Evolutionary conservation across 2,797 vertebrate genomes (phyloP).

Genomic region (Otolemur crassicaudatus): DNA sequence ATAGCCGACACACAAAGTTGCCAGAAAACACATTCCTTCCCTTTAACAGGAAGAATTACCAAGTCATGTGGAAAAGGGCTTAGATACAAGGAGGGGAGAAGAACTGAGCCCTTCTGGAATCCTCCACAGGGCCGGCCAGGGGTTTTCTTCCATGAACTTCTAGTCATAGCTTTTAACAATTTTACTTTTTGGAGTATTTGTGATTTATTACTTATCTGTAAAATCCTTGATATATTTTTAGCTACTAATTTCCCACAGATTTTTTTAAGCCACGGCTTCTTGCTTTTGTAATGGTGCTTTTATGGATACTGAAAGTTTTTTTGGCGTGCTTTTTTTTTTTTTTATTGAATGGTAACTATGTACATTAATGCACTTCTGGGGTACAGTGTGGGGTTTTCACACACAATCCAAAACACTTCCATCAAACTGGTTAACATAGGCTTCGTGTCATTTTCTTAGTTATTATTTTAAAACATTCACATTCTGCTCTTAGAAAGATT

Average conservation of each 20-base stretch:
- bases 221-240: not conserved
- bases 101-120: not conserved
- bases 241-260: not conserved
- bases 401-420: too few relatives aligned
- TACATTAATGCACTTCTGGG: too few relatives aligned
- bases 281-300: not conserved
- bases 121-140: not conserved
- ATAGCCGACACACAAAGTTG: not conserved
- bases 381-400: too few relatives aligned
- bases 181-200: not conserved
- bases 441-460: too few relatives aligned
- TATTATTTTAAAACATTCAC: too few relatives aligned
- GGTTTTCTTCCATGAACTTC: not conserved
- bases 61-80: not conserved
- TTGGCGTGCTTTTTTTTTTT: too few relatives aligned
- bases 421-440: too few relatives aligned
- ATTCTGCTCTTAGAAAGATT: too few relatives aligned
- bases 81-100: not conserved
- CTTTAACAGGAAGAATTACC: not conserved
- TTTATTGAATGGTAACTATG: too few relatives aligned
- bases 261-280: not conserved
- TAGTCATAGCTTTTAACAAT: not conserved
- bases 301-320: not conserved
- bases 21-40: not conserved
- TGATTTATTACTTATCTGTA: not conserved